Evolutionary conservation across 2,113 vertebrate genomes (phyloP), one percentile per base, ranked within the genome.

Genomic region (Bagarius yarrelli): DNA sequence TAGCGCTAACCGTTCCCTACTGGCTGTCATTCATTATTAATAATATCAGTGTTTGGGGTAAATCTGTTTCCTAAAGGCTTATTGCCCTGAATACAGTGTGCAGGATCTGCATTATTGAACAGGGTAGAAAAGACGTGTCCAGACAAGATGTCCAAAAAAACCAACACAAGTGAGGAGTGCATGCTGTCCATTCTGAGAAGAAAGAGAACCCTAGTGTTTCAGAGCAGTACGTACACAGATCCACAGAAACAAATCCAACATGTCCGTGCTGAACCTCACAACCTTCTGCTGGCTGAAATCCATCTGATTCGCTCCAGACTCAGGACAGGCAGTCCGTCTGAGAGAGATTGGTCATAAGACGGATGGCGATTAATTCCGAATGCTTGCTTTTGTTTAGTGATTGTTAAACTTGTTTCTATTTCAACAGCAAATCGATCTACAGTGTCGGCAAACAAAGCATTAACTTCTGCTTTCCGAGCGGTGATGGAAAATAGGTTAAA

Each of bases 11-110:
- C 36, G 76, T n/a, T 78, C 76, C 76, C 76, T 21, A 66, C 61
- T 64, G 76, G 44, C 76, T 36, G 44, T 66, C 60, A 53, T 78
- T 78, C 60, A 78, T 53, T 66, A 66, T 66, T 78, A 64, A 77
- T 66, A 78, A 78, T 11, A 32, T 34, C 52, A 53, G 76, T 23
- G 60, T 78, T 78, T 64, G 19, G 60, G 67, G 47, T 15, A 52
- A 15, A 64, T 52, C 25, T 64, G 40, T 66, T 64, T 78, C 76
- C 76, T 78, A 40, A 23, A 34, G 76, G 60, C 23, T 32, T 18
- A 9, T 1, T 34, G 76, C 60, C 47, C 76, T 66, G 61, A 36
- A 78, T 78, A 53, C 64, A 60, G 14, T n/a, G 21, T 9, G 2
- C 40, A 77, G 75, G 36, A 16, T 52, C 59, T 52, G 76, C 60